Base-by-base conservation (phyloP, 2,113 vertebrate genomes). In the Burhinus bistriatus region DNA sequence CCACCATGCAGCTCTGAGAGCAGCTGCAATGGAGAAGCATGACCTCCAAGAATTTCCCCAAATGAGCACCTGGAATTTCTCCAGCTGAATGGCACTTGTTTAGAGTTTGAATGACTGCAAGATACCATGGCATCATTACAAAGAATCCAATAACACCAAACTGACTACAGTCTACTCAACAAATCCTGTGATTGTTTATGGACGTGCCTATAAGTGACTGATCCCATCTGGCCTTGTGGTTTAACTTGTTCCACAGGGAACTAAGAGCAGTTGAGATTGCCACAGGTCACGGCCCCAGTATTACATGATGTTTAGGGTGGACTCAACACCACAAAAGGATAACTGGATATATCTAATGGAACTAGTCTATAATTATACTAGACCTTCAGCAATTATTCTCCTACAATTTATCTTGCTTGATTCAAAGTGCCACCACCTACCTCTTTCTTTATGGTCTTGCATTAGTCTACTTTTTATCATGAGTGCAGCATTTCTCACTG, bases 11-110 rank as follows among this genome's bases (percentile, higher is more conserved):
- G 52, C 65, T 22, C 49, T 14, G 65, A 45, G 45, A 47, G 34
- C 0, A 0, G 38, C 70, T 45, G 57, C 61, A 36, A 15, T 6
- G 11, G 38, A n/a, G 14, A 40, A 45, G n/a, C n/a, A 14, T 0
- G 0, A 38, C 71, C 80, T 72, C 15, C 45, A 27, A 51, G 65
- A 72, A 29, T 1, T 44, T 29, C 38, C 26, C 11, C 64, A 68
- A 78, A 83, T 2, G 2, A 44, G 57, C 0, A 9, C 19, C 52
- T 72, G 87, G 30, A 42, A 38, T 29, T 61, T 32, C 62, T 83
- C 36, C 87, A 73, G 84, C 10, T 57, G 66, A 90, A 83, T 32
- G n/a, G 38, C 68, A 72, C 76, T 89, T 76, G 45, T 83, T 83
- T 57, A 68, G 84, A 57, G 70, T 5, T 40, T 55, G 32, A 47